Evolutionary conservation across 37 sponge, comb jelly and placozoan species (phyloP).

Genomic region (Amphimedon queenslandica): DNA sequence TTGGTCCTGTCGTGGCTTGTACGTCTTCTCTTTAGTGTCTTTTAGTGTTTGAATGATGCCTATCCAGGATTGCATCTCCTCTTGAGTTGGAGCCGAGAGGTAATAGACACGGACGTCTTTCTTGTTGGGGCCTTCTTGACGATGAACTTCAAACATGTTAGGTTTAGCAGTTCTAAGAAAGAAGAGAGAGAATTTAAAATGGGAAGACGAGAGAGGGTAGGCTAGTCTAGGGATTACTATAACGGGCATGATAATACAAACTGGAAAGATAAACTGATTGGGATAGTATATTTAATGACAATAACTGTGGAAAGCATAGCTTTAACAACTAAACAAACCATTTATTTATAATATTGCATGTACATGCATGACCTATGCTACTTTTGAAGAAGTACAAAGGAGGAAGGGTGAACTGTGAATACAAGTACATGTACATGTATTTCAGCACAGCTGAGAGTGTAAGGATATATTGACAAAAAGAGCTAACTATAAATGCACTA

Average conservation of each 20-base stretch:
- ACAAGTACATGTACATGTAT: constrained; percentile 6
- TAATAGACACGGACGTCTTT: constrained; percentile 24
- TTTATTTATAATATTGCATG: too few species aligned
- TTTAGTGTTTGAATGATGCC: constrained; percentile 74
- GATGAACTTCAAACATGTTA: constrained; percentile 61
- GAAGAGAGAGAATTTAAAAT: background rate
- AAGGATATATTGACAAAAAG: too few species aligned
- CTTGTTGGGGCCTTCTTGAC: background rate
- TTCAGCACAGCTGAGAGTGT: background rate
- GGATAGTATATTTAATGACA: too few species aligned
- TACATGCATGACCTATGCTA: background rate
- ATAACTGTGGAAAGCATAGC: too few species aligned
- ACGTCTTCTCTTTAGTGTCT: constrained; percentile 22
- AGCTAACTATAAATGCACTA: too few species aligned
- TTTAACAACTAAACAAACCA: too few species aligned
- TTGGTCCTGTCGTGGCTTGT: too few species aligned
- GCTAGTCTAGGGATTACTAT: background rate
- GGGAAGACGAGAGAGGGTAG: background rate
- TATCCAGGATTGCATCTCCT: constrained; percentile 84
- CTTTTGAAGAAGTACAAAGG: background rate
- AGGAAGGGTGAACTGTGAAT: background rate
- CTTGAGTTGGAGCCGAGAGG: constrained; percentile 48
- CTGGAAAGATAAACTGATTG: too few species aligned
- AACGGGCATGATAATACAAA: too few species aligned
- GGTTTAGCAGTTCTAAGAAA: constrained; percentile 11